Percentiles rank a stretch among this genome's conserved stretches.
These are phyloP conservation scores for Lasiurus borealis DNA, from an alignment of 2,113 vertebrate species.

Conservation along the genomic window DNA sequence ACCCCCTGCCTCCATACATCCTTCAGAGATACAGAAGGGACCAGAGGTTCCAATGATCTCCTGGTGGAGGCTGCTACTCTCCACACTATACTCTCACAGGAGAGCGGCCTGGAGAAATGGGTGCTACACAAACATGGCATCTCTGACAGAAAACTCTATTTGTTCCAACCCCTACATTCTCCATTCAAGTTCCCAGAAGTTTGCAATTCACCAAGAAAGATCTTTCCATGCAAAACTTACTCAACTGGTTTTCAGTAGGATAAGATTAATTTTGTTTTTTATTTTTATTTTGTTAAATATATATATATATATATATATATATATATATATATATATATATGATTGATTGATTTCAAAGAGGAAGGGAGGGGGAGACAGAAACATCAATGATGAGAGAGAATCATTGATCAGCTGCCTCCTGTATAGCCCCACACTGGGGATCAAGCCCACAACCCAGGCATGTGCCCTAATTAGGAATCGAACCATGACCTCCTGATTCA, in stretches of 20 bases:
- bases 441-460: too few relatives aligned
- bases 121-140: slow-evolving; percentile 51
- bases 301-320: too few relatives aligned
- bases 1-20: background rate
- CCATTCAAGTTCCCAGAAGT: slow-evolving; percentile 80
- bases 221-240: slow-evolving; percentile 76
- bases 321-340: too few relatives aligned
- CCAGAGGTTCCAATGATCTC: background rate
- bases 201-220: slow-evolving; percentile 78
- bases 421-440: too few relatives aligned
- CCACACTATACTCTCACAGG: background rate
- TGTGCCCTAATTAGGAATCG: too few relatives aligned
- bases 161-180: slow-evolving; percentile 65
- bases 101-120: background rate
- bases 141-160: slow-evolving; percentile 60
- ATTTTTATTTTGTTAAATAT: background rate
- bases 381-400: too few relatives aligned
- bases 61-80: background rate
- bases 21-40: slow-evolving; percentile 15
- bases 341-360: too few relatives aligned
- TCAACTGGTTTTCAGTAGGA: slow-evolving; percentile 68
- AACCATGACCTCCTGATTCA: too few relatives aligned
- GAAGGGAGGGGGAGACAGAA: too few relatives aligned
- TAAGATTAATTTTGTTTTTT: slow-evolving; percentile 60
- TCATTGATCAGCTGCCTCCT: too few relatives aligned